Evolutionary conservation across 2,113 vertebrate species (phyloP).

Genomic region (Vimba vimba): DNA sequence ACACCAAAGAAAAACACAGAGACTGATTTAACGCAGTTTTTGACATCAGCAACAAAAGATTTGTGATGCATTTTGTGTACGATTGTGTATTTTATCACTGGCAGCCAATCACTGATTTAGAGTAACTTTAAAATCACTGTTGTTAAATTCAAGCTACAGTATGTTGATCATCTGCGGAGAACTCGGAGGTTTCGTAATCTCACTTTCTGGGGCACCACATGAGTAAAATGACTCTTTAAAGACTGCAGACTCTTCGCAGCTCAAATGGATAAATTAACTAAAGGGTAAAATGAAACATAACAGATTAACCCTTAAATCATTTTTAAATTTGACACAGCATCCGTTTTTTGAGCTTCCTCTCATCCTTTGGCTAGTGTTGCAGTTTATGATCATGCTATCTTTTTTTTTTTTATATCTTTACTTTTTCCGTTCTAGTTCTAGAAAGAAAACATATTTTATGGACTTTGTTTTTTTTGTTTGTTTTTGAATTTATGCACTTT

Average conservation of each 20-base stretch:
- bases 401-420: no score
- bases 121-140: constrained; percentile 34
- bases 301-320: neutral
- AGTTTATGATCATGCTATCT: no score
- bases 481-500: neutral
- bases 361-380: no score
- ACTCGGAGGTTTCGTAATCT: constrained; percentile 29
- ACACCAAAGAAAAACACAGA: neutral
- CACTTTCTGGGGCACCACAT: constrained; percentile 36
- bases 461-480: neutral
- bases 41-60: neutral
- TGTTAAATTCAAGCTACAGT: constrained; percentile 24
- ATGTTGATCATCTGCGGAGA: constrained; percentile 16
- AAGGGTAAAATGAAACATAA: constrained; percentile 36
- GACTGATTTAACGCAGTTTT: neutral
- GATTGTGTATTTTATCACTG: neutral
- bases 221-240: constrained; percentile 40
- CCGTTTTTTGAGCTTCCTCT: no score
- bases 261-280: constrained; percentile 62
- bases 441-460: no score
- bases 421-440: no score
- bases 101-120: constrained; percentile 12
- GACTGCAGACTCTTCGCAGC: constrained; percentile 41
- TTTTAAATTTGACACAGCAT: neutral
- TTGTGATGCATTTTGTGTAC: neutral